phyloP scores from a whole-genome alignment of 2,888 invertebrate species.

The Leptothorax acervorum region DNA sequence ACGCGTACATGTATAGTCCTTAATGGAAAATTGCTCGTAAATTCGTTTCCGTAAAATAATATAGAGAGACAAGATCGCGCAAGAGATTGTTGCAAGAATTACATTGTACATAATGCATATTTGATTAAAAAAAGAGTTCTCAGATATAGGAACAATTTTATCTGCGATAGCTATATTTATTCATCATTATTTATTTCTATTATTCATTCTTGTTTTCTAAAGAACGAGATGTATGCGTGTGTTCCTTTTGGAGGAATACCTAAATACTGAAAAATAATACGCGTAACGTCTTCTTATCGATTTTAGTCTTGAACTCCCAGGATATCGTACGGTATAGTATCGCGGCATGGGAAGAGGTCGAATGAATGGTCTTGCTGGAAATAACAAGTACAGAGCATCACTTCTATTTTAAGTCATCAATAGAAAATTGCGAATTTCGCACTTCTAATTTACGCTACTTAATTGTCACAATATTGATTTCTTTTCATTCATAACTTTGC shows the following conservation, averaged over 20 bases:
- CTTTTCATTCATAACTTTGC: neutral
- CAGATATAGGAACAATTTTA: neutral
- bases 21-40: constrained; percentile 22
- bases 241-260: neutral
- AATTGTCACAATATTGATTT: neutral
- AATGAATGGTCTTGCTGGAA: neutral
- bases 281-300: neutral
- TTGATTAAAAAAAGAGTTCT: neutral
- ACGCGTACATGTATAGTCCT: neutral
- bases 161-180: neutral
- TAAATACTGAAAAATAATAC: neutral
- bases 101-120: neutral
- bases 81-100: neutral
- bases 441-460: neutral
- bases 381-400: neutral
- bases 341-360: constrained; percentile 1
- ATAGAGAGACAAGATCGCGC: neutral
- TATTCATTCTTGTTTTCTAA: neutral
- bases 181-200: neutral
- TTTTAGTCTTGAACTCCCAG: constrained; percentile 1
- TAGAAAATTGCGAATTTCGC: neutral
- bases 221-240: too few relatives aligned
- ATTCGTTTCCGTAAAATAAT: neutral
- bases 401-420: neutral
- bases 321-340: neutral